Evolutionary conservation across 2,797 vertebrate genomes (phyloP), one percentile per base, ranked within the genome.

Genomic region (Pangasius sanitwongsei): DNA sequence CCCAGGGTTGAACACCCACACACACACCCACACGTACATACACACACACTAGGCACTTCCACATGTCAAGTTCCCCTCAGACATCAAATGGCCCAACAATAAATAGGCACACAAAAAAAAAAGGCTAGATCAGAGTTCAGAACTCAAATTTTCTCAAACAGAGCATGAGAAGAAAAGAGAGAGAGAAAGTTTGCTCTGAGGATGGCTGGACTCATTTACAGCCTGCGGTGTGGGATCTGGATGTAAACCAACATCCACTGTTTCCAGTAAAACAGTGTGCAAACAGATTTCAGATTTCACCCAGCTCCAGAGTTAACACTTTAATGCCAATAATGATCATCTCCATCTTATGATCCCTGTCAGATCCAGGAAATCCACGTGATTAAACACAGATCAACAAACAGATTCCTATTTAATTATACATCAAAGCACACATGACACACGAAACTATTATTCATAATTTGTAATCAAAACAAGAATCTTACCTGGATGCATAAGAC

Each of bases 401-500:
- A 34, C 81, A 44, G 57, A 37, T 81, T 23, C 25, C 31, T 48
- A 28, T 25, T 75, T 25, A 80, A 2, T 50, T 53, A n/a, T n/a
- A 6, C 23, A 41, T 48, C 41, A 31, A 50, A n/a, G 74, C 15
- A 16, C 28, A 50, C 74, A 77, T 59, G 34, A 25, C 23, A 57
- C 18, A 41, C 1, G 2, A 13, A 16, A 12, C 20, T 63, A 61
- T 25, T 37, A 23, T 15, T 41, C 48, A 70, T 67, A 0, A 37
- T 34, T 23, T 55, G 9, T 67, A 53, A 23, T 70, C 63, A 53
- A 55, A 50, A 85, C 65, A 70, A 74, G 50, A 86, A 44, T 61
- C 90, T 92, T 95, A 97, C 96, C 94, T 96, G 95, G 92, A 94
- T 92, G 93, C 93, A 95, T 87, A 95, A 89, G 61, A 81, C 85